Evolutionary conservation across 1,140 invertebrate species (phyloP).

Genomic region (Aphis gossypii): DNA sequence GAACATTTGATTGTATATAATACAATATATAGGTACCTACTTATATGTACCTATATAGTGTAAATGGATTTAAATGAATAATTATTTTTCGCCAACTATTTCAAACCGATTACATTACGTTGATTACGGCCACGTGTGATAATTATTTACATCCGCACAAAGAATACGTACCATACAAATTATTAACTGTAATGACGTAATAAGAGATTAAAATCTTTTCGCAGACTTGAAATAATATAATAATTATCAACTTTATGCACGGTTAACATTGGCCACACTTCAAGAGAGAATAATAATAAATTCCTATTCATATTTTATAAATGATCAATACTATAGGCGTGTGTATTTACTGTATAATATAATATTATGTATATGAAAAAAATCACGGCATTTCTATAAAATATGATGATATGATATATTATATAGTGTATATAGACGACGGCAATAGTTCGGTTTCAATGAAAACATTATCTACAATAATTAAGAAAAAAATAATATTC

Average conservation of each 20-base stretch:
- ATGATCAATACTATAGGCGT: neutral
- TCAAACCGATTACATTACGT: neutral
- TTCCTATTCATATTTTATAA: neutral
- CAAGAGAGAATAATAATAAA: neutral
- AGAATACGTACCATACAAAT: neutral
- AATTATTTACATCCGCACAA: neutral
- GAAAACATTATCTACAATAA: neutral
- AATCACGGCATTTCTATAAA: neutral
- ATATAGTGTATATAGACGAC: neutral
- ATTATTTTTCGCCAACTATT: neutral
- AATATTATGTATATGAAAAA: neutral
- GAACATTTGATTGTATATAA: neutral
- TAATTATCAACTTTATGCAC: neutral
- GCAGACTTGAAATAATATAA: neutral
- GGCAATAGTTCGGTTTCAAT: constrained; percentile 10
- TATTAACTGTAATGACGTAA: neutral
- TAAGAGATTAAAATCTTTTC: neutral
- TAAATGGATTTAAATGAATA: neutral
- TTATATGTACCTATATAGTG: no score
- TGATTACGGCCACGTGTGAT: neutral
- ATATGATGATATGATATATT: neutral
- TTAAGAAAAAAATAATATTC: constrained; percentile 26
- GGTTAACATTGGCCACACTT: neutral
- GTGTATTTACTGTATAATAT: neutral
- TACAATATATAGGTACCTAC: neutral